Conservation (phyloP, 2,797 vertebrate species). For the Rhinatrema bivittatum region DNA sequence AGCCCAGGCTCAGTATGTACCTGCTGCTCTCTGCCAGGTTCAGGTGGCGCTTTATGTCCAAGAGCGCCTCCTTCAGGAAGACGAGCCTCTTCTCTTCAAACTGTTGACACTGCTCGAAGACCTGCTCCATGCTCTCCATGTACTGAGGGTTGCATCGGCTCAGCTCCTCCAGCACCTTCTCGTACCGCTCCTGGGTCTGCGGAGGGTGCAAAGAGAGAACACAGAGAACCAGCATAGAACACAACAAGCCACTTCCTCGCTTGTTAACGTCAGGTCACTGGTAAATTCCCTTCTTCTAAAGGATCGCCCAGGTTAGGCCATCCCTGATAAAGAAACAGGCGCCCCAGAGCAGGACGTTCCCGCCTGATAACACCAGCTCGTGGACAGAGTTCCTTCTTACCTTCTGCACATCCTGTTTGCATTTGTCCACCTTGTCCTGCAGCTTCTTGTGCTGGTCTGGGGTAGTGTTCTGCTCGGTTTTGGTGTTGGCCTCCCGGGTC, state of each 20-base stretch:
- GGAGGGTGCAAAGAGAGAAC: not conserved
- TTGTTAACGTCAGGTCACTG: no score
- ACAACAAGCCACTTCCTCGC: no score
- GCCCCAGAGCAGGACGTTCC: not conserved
- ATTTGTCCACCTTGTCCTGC: slow-evolving; percentile 91
- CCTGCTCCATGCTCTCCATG: slow-evolving; percentile 90
- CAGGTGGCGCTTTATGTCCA: slow-evolving; percentile 90
- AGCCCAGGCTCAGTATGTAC: slow-evolving; percentile 37
- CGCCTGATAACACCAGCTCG: no score
- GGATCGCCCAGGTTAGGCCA: no score
- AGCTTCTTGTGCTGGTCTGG: slow-evolving; percentile 90
- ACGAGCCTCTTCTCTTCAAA: slow-evolving; percentile 89
- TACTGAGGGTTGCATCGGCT: slow-evolving; percentile 83
- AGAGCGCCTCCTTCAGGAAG: slow-evolving; percentile 85
- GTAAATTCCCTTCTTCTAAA: no score
- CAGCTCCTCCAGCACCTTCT: slow-evolving; percentile 87
- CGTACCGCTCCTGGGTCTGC: slow-evolving; percentile 89
- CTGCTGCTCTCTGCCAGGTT: slow-evolving; percentile 88
- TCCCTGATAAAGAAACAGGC: no score
- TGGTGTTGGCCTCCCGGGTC: slow-evolving; percentile 79
- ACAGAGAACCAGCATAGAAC: no score
- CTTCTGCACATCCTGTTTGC: slow-evolving; percentile 91
- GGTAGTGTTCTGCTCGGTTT: slow-evolving; percentile 72
- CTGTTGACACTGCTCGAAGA: slow-evolving; percentile 91
- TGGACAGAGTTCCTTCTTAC: no score